Conservation (phyloP, 1,140 invertebrate genomes). For the Drosophila quadrilineata region DNA sequence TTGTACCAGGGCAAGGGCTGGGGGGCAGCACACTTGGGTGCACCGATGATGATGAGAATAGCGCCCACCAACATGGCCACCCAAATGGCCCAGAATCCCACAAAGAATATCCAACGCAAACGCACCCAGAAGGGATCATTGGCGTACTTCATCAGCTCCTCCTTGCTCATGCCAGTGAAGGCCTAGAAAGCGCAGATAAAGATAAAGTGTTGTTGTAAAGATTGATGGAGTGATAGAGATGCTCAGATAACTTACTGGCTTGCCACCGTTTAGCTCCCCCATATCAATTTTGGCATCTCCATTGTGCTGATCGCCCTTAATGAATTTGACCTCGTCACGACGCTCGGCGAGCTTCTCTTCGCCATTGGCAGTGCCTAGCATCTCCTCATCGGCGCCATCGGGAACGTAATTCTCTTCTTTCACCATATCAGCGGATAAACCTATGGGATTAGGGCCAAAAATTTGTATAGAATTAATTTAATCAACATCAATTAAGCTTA, state of each 20-base stretch:
- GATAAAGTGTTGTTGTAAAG: not conserved
- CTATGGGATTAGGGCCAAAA: constrained; percentile 26
- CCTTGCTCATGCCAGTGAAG: constrained; percentile 93
- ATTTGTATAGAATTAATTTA: constrained; percentile 45
- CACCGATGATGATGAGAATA: constrained; percentile 90
- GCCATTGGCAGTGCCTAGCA: constrained; percentile 83
- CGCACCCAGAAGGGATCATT: constrained; percentile 96
- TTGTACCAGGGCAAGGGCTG: constrained; percentile 86
- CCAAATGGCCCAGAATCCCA: constrained; percentile 94
- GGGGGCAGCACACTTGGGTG: constrained; percentile 90
- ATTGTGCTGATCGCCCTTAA: constrained; percentile 87
- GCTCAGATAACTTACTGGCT: constrained; percentile 81
- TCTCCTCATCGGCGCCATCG: constrained; percentile 86
- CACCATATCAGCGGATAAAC: constrained; percentile 56
- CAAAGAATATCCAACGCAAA: constrained; percentile 91
- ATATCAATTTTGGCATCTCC: constrained; percentile 94
- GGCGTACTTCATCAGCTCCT: constrained; percentile 94
- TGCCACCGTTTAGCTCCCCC: constrained; percentile 83
- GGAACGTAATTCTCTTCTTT: constrained; percentile 61
- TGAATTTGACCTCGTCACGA: constrained; percentile 87
- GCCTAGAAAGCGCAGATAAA: constrained; percentile 69
- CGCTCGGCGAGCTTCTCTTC: constrained; percentile 84
- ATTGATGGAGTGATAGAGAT: not conserved
- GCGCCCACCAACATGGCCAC: constrained; percentile 91
- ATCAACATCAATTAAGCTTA: constrained; percentile 57